A percentile compares a stretch with the other conserved stretches of the same genome.
These are phyloP conservation scores for Paguma larvata DNA, from an alignment of 2,797 vertebrate species.

Conservation along the genomic window DNA sequence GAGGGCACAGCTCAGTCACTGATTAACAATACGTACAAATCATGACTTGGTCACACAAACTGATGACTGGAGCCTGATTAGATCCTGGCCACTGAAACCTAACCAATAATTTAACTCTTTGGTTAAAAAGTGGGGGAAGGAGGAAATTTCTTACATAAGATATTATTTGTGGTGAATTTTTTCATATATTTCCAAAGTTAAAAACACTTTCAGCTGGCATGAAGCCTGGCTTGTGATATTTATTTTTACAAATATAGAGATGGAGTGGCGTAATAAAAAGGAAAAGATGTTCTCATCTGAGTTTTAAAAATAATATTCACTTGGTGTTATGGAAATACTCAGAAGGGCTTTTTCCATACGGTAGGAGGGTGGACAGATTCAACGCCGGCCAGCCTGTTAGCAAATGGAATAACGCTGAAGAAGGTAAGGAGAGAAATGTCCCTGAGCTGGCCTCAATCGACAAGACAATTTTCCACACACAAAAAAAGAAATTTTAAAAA, in stretches of 20 bases:
- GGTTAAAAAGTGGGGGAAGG: not conserved
- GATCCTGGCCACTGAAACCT: not conserved
- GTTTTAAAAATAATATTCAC: slow-evolving; percentile 74
- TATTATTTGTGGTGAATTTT: slow-evolving; percentile 36
- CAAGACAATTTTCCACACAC: slow-evolving; percentile 4
- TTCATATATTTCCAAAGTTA: slow-evolving; percentile 63
- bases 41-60: not conserved
- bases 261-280: slow-evolving; percentile 53
- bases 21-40: not conserved
- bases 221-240: slow-evolving; percentile 57
- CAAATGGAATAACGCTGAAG: slow-evolving; percentile 33
- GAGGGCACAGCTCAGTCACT: not conserved
- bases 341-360: slow-evolving; percentile 71
- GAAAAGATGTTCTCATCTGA: slow-evolving; percentile 70
- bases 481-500: not conserved
- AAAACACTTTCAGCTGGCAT: slow-evolving; percentile 53
- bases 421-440: not conserved
- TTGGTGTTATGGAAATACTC: slow-evolving; percentile 70
- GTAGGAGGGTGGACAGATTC: slow-evolving; percentile 43
- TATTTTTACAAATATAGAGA: slow-evolving; percentile 71
- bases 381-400: slow-evolving; percentile 37
- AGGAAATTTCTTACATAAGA: not conserved
- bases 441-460: not conserved
- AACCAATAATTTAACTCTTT: not conserved
- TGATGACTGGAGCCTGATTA: not conserved